Percentiles rank a stretch among this genome's conserved stretches.
Evolutionary conservation across 2,888 invertebrate species (phyloP).

Genomic region (Lithodes maja): DNA sequence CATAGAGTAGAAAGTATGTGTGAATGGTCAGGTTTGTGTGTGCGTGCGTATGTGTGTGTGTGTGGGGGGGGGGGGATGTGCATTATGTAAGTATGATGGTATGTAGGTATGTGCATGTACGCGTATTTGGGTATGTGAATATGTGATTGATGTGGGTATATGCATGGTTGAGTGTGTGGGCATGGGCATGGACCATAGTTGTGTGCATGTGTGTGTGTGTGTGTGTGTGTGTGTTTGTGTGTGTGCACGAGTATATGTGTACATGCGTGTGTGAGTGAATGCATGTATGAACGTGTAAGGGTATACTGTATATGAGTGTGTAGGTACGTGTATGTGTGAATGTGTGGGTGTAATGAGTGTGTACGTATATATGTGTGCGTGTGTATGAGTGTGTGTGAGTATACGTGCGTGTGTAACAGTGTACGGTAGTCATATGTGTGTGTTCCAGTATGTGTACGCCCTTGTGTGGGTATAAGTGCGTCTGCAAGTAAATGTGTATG

Average conservation of each 20-base stretch:
- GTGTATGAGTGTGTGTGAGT: neutral
- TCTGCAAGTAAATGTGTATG: no score
- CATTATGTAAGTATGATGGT: neutral
- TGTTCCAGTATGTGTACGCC: no score
- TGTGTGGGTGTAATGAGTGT: neutral
- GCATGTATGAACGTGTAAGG: neutral
- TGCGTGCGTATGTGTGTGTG: constrained; percentile 20
- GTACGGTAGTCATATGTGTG: no score
- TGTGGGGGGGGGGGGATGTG: neutral
- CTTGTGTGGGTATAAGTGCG: no score
- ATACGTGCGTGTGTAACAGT: neutral
- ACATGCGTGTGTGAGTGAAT: neutral
- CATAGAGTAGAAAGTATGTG: no score
- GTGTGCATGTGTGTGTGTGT: neutral
- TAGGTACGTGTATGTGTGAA: neutral
- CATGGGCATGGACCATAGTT: neutral
- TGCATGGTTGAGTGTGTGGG: neutral
- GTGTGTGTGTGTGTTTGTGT: constrained; percentile 1
- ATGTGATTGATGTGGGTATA: neutral
- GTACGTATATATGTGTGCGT: neutral
- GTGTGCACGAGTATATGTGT: neutral
- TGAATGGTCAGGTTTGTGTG: neutral
- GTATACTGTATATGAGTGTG: neutral
- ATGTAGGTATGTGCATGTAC: neutral
- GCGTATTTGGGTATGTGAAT: neutral